Evolutionary conservation across 92 coral and sea anemone species (phyloP), one percentile per base, ranked within the genome.

Genomic region (Galaxea fascicularis): DNA sequence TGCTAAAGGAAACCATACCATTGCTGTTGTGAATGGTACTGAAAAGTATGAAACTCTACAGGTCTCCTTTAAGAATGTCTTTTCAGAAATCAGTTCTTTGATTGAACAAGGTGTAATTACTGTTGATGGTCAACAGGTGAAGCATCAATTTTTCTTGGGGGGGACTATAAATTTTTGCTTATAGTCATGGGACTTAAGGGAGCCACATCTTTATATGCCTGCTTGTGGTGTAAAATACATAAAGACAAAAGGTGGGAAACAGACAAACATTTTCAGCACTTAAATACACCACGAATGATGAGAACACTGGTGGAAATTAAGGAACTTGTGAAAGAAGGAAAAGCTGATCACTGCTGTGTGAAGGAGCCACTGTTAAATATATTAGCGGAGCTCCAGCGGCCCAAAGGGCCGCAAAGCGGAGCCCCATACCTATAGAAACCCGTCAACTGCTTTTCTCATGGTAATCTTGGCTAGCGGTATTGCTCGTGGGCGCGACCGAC

Each of bases 351-450:
- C 81, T 85, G 94, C 79, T 93, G 91, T 86, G 87, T 75, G 28
- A 82, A 91, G 79, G 83, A 83, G 45, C 93, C 97, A 29, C 75
- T 93, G 13, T 28, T 90, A 12, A 60, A 90, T 56, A 91, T 88
- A 59, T n/a, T n/a, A n/a, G n/a, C n/a, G n/a, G n/a, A n/a, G n/a
- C n/a, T n/a, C n/a, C n/a, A n/a, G n/a, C n/a, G n/a, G n/a, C n/a
- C n/a, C n/a, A n/a, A n/a, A n/a, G n/a, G n/a, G n/a, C n/a, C n/a
- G n/a, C n/a, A n/a, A n/a, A n/a, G n/a, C n/a, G n/a, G n/a, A n/a
- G n/a, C n/a, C n/a, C n/a, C n/a, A n/a, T n/a, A n/a, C n/a, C n/a
- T n/a, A n/a, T n/a, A n/a, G n/a, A n/a, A n/a, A n/a, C n/a, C n/a
- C n/a, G n/a, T n/a, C n/a, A n/a, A n/a, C n/a, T n/a, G n/a, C n/a